These are phyloP conservation scores for Bursaphelenchus okinawaensis DNA, from an alignment of 2,888 invertebrate species.

Conservation along the genomic window DNA sequence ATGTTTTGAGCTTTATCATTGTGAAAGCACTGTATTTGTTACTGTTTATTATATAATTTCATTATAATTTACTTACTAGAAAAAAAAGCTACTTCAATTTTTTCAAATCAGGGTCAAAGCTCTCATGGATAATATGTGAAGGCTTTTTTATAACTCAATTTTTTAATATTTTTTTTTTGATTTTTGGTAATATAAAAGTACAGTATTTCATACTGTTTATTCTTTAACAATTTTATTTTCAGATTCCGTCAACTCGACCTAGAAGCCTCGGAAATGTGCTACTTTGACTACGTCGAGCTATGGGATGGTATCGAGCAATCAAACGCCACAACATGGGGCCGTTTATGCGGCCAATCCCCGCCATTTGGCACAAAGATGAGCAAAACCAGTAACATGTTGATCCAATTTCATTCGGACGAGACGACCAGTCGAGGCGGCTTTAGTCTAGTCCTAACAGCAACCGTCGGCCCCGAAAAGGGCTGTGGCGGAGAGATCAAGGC, in stretches of 20 bases:
- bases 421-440: slow-evolving; percentile 42
- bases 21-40: too few species aligned
- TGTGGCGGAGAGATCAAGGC: slow-evolving; percentile 52
- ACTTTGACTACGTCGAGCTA: slow-evolving; percentile 45
- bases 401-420: slow-evolving; percentile 44
- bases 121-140: neutral
- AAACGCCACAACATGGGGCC: slow-evolving; percentile 28
- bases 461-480: slow-evolving; percentile 41
- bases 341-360: slow-evolving; percentile 38
- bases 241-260: slow-evolving; percentile 41
- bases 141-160: neutral
- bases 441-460: slow-evolving; percentile 40
- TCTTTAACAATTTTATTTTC: neutral
- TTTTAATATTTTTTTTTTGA: neutral
- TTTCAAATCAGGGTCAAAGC: too few species aligned
- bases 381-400: slow-evolving; percentile 28
- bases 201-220: neutral
- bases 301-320: slow-evolving; percentile 32
- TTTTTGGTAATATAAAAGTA: neutral
- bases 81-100: too few species aligned
- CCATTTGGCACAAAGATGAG: slow-evolving; percentile 32
- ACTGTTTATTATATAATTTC: too few species aligned
- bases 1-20: too few species aligned
- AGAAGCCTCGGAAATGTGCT: slow-evolving; percentile 35
- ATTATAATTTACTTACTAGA: too few species aligned